These are phyloP conservation scores for Dasypogon diadema DNA, from an alignment of 2,888 invertebrate genomes.

Conservation along the genomic window DNA sequence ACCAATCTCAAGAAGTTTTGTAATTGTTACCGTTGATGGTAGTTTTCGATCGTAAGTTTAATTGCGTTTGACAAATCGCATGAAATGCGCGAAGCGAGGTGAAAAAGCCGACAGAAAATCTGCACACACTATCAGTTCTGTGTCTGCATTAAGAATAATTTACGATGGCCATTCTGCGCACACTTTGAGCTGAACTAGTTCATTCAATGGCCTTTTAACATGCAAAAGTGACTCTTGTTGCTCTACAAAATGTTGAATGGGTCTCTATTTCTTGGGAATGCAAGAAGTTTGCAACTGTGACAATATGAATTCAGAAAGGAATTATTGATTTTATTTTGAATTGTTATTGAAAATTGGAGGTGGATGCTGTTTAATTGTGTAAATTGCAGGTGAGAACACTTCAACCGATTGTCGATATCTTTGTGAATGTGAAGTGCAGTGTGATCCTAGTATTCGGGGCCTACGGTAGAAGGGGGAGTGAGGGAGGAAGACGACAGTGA, in stretches of 20 bases:
- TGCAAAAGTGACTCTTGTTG: conserved; percentile 41
- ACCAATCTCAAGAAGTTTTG: conserved; percentile 1
- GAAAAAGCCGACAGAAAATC: conserved; percentile 35
- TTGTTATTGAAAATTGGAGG: no score
- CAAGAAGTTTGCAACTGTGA: neutral
- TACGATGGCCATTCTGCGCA: conserved; percentile 53
- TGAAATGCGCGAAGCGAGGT: conserved; percentile 41
- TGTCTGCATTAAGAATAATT: conserved; percentile 51
- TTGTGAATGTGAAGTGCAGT: no score
- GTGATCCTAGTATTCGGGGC: no score
- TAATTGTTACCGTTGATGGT: conserved; percentile 46
- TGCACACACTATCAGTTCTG: conserved; percentile 24
- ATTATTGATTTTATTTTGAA: no score
- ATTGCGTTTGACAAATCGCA: conserved; percentile 56
- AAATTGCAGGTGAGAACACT: no score
- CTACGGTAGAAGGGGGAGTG: no score
- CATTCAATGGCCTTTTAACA: conserved; percentile 52
- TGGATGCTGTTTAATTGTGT: no score
- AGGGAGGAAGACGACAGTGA: no score
- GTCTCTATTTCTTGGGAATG: neutral
- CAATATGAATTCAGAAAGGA: no score
- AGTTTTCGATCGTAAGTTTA: conserved; percentile 52
- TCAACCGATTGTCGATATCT: no score
- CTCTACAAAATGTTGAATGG: conserved; percentile 1
- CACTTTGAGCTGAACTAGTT: conserved; percentile 49